Conservation (phyloP, 1,140 invertebrate genomes). For the Akabosia matsudoensis region DNA sequence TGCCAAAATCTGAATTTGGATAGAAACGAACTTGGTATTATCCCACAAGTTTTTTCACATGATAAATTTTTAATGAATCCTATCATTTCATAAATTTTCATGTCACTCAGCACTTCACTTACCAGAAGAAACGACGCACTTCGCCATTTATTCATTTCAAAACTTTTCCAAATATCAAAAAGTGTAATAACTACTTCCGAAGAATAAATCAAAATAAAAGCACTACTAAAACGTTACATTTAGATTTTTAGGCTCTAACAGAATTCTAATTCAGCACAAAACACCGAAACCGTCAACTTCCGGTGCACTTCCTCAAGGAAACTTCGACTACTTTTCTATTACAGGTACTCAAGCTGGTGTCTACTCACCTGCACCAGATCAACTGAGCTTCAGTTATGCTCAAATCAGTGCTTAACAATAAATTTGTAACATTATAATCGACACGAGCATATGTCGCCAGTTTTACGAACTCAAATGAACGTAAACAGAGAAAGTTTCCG, state of each 20-base stretch:
- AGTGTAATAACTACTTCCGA: no score
- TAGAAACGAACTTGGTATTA: neutral
- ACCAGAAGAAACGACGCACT: constrained; percentile 9
- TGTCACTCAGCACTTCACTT: neutral
- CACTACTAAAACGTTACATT: no score
- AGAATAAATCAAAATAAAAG: no score
- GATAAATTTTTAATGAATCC: neutral
- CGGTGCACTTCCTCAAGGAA: neutral
- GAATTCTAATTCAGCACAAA: no score
- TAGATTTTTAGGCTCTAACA: no score
- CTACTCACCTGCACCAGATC: neutral
- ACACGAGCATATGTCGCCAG: neutral
- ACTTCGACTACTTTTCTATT: no score
- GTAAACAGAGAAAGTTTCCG: constrained; percentile 14
- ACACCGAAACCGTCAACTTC: no score
- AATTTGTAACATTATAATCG: neutral
- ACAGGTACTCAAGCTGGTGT: no score
- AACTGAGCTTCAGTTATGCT: neutral
- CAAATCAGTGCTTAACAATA: neutral
- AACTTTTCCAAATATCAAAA: no score
- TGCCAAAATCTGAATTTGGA: neutral
- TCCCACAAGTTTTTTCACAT: neutral
- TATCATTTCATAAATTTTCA: no score
- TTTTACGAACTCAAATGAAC: neutral
- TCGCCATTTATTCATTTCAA: neutral